phyloP scores from a whole-genome alignment of 2,888 invertebrate genomes.

The Drosophila melanosoma region DNA sequence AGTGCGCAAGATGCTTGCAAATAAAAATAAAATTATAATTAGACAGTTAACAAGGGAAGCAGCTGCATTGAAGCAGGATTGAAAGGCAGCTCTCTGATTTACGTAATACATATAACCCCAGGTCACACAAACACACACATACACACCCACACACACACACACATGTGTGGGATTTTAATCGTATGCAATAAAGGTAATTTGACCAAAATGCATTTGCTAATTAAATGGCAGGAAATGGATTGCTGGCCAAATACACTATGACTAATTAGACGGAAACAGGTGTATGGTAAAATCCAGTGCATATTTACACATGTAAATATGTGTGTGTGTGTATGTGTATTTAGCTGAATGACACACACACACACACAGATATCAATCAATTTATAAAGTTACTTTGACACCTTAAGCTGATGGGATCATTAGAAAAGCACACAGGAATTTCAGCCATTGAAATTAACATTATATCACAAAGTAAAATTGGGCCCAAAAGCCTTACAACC shows the following conservation, averaged over 20 bases:
- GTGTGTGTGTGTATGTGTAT: neutral
- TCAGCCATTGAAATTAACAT: slow-evolving; percentile 3
- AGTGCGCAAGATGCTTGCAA: slow-evolving; percentile 19
- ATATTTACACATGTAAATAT: neutral
- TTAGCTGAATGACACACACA: neutral
- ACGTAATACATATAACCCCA: slow-evolving; percentile 11
- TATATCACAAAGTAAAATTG: neutral
- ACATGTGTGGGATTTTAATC: neutral
- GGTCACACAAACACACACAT: neutral
- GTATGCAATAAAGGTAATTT: neutral
- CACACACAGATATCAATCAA: neutral
- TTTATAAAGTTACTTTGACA: slow-evolving; percentile 5
- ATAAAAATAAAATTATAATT: slow-evolving; percentile 34
- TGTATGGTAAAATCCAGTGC: neutral
- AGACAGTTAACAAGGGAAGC: slow-evolving; percentile 24
- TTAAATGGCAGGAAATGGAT: slow-evolving; percentile 27
- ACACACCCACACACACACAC: neutral
- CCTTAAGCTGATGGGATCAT: slow-evolving; percentile 16
- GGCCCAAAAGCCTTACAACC: neutral
- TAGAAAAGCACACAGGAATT: slow-evolving; percentile 3
- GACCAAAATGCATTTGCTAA: slow-evolving; percentile 44
- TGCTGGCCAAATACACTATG: slow-evolving; percentile 5
- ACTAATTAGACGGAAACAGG: slow-evolving; percentile 31
- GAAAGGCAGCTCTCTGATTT: slow-evolving; percentile 19
- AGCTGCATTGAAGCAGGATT: slow-evolving; percentile 30